These are phyloP conservation scores for Watsonalla cultraria DNA, from an alignment of 2,888 invertebrate species.

Conservation along the genomic window DNA sequence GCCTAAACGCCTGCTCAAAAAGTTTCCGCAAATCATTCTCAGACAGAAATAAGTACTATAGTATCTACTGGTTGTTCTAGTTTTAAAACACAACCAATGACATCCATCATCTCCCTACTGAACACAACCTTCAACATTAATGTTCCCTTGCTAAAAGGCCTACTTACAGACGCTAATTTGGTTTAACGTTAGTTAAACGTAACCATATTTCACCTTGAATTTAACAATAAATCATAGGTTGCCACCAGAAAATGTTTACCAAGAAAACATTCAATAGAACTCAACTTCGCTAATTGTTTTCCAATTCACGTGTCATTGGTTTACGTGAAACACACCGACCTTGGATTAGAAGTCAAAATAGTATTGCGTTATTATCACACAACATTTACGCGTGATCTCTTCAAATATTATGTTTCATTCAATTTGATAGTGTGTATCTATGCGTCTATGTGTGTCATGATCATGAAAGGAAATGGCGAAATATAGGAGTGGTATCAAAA, in stretches of 20 bases:
- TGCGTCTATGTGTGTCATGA: not conserved
- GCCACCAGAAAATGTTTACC: not conserved
- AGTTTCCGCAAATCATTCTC: too few species aligned
- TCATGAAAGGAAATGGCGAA: not conserved
- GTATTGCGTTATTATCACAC: constrained; percentile 33
- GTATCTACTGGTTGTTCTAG: too few species aligned
- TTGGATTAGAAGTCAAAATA: constrained; percentile 29
- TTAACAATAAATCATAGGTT: too few species aligned
- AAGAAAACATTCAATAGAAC: not conserved
- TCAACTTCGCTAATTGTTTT: constrained; percentile 6
- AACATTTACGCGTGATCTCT: constrained; percentile 18
- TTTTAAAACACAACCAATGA: too few species aligned
- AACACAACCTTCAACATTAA: too few species aligned
- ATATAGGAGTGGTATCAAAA: not conserved
- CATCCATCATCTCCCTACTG: too few species aligned
- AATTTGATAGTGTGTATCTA: not conserved
- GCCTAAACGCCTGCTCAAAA: too few species aligned
- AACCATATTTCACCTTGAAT: too few species aligned
- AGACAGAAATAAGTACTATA: too few species aligned
- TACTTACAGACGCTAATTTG: too few species aligned
- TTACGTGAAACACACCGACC: constrained; percentile 14
- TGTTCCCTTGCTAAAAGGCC: too few species aligned
- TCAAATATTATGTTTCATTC: constrained; percentile 2
- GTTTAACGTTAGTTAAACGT: too few species aligned
- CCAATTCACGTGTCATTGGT: constrained; percentile 5